Evolutionary conservation across 2,888 invertebrate genomes (phyloP).

Genomic region (Byasa hedistus): DNA sequence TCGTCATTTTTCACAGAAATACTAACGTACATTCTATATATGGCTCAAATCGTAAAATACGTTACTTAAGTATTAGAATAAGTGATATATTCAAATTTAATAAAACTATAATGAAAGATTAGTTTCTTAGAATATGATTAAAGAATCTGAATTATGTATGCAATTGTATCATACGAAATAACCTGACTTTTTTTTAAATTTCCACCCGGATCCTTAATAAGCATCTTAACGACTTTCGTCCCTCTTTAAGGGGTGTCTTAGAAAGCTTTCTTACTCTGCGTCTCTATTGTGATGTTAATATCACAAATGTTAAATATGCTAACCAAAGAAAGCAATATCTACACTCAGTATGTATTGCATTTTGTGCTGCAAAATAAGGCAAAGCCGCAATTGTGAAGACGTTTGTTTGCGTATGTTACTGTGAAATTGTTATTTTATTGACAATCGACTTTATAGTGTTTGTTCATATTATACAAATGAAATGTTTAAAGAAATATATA

Average conservation of each 20-base stretch:
- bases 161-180: slow-evolving; percentile 1
- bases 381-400: slow-evolving; percentile 6
- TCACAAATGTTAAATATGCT: slow-evolving; percentile 49
- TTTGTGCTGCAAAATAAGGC: slow-evolving; percentile 3
- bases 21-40: slow-evolving; percentile 37
- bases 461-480: slow-evolving; percentile 21
- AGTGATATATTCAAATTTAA: neutral
- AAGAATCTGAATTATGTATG: slow-evolving; percentile 2
- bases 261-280: slow-evolving; percentile 42
- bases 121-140: neutral
- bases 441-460: slow-evolving; percentile 3
- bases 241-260: slow-evolving; percentile 39
- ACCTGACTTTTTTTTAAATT: slow-evolving; percentile 10
- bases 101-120: neutral
- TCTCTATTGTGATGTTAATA: slow-evolving; percentile 50
- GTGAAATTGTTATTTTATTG: slow-evolving; percentile 13
- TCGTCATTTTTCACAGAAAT: slow-evolving; percentile 58
- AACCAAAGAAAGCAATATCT: slow-evolving; percentile 16
- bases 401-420: neutral
- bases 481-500: slow-evolving; percentile 16
- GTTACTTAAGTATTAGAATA: neutral
- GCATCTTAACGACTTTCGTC: slow-evolving; percentile 43
- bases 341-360: slow-evolving; percentile 3
- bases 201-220: slow-evolving; percentile 41
- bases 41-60: neutral